Evolutionary conservation across 2,888 invertebrate genomes (phyloP), one percentile per base, ranked within the genome.

Genomic region (Caenorhabditis uteleia): DNA sequence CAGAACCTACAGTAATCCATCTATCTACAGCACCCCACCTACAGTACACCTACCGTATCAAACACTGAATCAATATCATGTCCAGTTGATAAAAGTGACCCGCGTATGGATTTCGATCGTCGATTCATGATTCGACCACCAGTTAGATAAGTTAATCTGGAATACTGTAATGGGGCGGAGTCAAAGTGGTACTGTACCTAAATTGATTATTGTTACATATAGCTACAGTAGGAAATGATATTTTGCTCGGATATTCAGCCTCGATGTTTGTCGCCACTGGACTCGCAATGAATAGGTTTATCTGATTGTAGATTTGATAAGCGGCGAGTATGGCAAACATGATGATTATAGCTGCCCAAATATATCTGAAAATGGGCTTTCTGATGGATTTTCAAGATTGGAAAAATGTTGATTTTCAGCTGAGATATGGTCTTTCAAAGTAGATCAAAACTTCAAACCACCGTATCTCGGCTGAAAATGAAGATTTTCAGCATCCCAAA

Each of bases 201-300:
- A 77, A 80, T 48, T 82, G 81, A 71, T 81, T 81, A 58, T 79
- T 81, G 53, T 81, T 81, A 62, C 81, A 81, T 45, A 81, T 71
- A 10, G 81, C 81, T 2, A 81, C 77, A 16, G 75, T 67, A 8
- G 81, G 81, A 47, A 81, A 82, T 12, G 75, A 49, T 33, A 82
- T 71, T 38, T 72, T 68, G n/a, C 51, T 51, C 8, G 81, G 81
- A 55, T 81, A 81, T 43, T 77, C 74, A 20, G 80, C 81, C 59
- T 78, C 78, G 20, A 81, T 80, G 53, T 81, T 82, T 10, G 81
- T 81, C 0, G 78, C 75, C 6, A 77, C 72, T 33, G 75, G 76
- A 33, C 70, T 59, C 16, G 62, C 64, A 34, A 61, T 34, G 56
- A 68, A 75, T 45, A 75, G 42, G 39, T 33, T 46, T 10, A 74